Evolutionary conservation across 1,140 invertebrate species (phyloP), one percentile per base, ranked within the genome.

Genomic region (Onthophagus taurus): DNA sequence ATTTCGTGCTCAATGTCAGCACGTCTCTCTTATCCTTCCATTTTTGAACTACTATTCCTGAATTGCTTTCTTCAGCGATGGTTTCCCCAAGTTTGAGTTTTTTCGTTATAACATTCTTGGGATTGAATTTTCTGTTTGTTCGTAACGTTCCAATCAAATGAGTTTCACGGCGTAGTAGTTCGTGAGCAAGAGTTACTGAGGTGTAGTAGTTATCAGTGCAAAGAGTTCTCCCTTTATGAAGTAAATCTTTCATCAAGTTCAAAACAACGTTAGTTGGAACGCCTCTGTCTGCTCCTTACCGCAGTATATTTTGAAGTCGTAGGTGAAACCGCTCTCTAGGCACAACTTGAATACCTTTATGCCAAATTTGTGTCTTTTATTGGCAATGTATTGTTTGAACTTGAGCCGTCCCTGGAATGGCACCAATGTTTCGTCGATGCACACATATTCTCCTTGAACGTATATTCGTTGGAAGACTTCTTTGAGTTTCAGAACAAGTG

Each of bases 121-220:
- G 31, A 18, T 36, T 36, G 23, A 12, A 31, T 36, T 16, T 13
- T 5, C 43, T 30, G 31, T 45, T 49, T 16, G 11, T 18, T 12
- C 47, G 26, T n/a, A 45, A 31, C 11, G 30, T 45, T 29, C 43
- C 31, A 26, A 20, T n/a, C 30, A 38, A 41, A 42, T 45, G 43
- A 9, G 31, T 49, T 45, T 49, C 50, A 18, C 52, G 55, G 6
- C 43, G 4, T 20, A 64, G 49, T 20, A 70, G 48, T 46, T 57
- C 53, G 16, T 58, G 20, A 2, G 59, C 59, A 13, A 70, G 47
- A 16, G 52, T 41, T 16, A 63, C 33, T 24, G 55, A 61, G 8
- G 61, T 68, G 45, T 69, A 68, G 38, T 52, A 70, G 49, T 68
- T 68, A 41, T 69, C 64, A 1, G 61, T 58, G 24, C 54, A 54